Base-by-base conservation (phyloP, 2,888 invertebrate species). In the Anodontia alba region DNA sequence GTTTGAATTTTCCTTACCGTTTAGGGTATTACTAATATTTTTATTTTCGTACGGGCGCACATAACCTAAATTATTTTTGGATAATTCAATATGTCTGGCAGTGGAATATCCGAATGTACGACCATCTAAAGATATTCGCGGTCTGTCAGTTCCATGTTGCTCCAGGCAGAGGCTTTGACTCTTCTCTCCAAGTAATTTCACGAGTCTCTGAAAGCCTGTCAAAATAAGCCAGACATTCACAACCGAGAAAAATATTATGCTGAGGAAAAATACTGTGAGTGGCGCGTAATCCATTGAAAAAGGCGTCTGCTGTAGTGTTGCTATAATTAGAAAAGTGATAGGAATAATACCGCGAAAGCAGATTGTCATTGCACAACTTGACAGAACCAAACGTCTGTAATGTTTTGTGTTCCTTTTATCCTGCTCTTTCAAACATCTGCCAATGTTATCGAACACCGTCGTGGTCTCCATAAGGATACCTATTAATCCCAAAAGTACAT, bases 231-330 rank as follows among this genome's bases (percentile, higher is more conserved):
- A 90, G 3, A 89, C 84, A 68, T 89, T 89, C 12, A 89, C 84
- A 31, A 89, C 90, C n/a, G 87, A 87, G 76, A 88, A 89, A 73
- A 90, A 89, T 51, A 89, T 86, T 20, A 89, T 86, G 70, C 88
- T 87, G 8, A 90, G 73, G 70, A 90, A 90, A 67, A 89, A 90
- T 54, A 89, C 73, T 29, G 87, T 88, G 10, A 90, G 76, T 12
- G 88, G 81, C 15, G 84, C 77, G 57, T 88, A 86, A 15, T 83
- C 78, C 90, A 90, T 90, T 7, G 73, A 75, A 49, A 89, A 89
- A 10, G 89, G 89, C 10, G 87, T 84, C 69, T 89, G 87, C 5
- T 84, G 84, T 77, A 86, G 81, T 77, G 89, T 85, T 0, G 88
- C 87, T 26, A 88, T 86, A 15, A 87, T 77, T 33, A 90, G 75